Conservation (phyloP, 2,888 invertebrate species). For the Ornithoptera alexandrae region DNA sequence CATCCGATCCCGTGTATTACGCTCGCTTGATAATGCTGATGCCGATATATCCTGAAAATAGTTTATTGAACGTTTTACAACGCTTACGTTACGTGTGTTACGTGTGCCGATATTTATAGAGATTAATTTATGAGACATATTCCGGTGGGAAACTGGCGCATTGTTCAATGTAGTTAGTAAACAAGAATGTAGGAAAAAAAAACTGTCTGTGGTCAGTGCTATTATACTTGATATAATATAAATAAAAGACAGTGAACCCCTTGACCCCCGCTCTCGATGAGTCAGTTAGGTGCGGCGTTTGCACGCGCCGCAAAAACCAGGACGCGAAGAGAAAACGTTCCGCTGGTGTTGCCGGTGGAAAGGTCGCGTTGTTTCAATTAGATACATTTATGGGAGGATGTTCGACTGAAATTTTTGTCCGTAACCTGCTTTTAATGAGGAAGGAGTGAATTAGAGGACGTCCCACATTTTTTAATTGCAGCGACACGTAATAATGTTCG, state of each 20-base stretch:
- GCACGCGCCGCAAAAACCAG: constrained; percentile 35
- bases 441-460: constrained; percentile 66
- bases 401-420: constrained; percentile 60
- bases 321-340: constrained; percentile 34
- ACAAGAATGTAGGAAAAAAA: constrained; percentile 6
- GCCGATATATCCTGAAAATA: constrained; percentile 24
- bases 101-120: constrained; percentile 13
- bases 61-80: constrained; percentile 24
- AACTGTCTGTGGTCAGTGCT: constrained; percentile 6
- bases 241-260: constrained; percentile 34
- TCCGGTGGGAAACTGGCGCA: constrained; percentile 4
- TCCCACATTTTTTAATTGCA: constrained; percentile 49
- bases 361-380: constrained; percentile 53
- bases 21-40: constrained; percentile 5
- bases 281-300: constrained; percentile 35
- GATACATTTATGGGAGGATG: constrained; percentile 62
- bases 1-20: constrained; percentile 21
- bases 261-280: constrained; percentile 39
- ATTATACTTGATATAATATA: constrained; percentile 13
- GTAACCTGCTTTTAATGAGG: constrained; percentile 68
- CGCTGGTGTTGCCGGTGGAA: constrained; percentile 36
- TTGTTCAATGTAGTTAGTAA: constrained; percentile 2
- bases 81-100: constrained; percentile 16
- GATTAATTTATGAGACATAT: constrained; percentile 10
- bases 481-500: constrained; percentile 26